A percentile compares a stretch with the other conserved stretches of the same genome.
phyloP scores from a whole-genome alignment of 1,140 invertebrate genomes.

The Mizuhopecten yessoensis region DNA sequence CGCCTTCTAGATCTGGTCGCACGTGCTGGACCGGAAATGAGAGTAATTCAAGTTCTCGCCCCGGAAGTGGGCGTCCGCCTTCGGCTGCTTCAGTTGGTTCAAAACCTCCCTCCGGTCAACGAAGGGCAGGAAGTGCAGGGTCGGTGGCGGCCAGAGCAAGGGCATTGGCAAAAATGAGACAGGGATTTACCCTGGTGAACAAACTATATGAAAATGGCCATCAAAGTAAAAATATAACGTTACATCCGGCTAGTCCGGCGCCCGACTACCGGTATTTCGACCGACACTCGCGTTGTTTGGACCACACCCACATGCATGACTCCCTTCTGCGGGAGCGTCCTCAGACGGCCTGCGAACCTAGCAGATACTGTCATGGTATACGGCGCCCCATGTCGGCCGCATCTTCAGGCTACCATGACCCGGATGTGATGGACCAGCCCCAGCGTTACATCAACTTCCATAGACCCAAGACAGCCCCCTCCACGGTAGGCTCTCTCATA shows the following conservation, averaged over 20 bases:
- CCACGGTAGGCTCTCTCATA: constrained; percentile 58
- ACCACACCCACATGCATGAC: constrained; percentile 68
- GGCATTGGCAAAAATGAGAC: constrained; percentile 60
- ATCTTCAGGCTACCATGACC: constrained; percentile 53
- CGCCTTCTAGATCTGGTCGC: constrained; percentile 42
- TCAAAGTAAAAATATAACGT: constrained; percentile 56
- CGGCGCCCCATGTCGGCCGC: constrained; percentile 58
- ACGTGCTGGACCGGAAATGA: constrained; percentile 50
- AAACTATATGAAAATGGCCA: constrained; percentile 68
- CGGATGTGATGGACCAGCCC: constrained; percentile 65
- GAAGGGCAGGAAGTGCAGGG: constrained; percentile 65
- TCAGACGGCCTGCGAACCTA: constrained; percentile 63
- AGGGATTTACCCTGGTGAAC: constrained; percentile 69
- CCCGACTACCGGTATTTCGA: constrained; percentile 71
- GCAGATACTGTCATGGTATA: constrained; percentile 54
- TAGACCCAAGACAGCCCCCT: constrained; percentile 64
- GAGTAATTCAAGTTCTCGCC: constrained; percentile 52
- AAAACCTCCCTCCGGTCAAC: constrained; percentile 46
- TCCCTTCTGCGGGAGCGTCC: constrained; percentile 60
- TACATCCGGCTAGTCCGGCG: constrained; percentile 69
- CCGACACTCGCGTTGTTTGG: constrained; percentile 66
- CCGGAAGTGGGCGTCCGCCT: constrained; percentile 44
- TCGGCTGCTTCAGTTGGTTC: constrained; percentile 56
- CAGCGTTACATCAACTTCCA: constrained; percentile 70
- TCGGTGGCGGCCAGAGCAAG: constrained; percentile 54